Evolutionary conservation across 2,113 vertebrate genomes (phyloP).

Genomic region (Pluvialis apricaria): DNA sequence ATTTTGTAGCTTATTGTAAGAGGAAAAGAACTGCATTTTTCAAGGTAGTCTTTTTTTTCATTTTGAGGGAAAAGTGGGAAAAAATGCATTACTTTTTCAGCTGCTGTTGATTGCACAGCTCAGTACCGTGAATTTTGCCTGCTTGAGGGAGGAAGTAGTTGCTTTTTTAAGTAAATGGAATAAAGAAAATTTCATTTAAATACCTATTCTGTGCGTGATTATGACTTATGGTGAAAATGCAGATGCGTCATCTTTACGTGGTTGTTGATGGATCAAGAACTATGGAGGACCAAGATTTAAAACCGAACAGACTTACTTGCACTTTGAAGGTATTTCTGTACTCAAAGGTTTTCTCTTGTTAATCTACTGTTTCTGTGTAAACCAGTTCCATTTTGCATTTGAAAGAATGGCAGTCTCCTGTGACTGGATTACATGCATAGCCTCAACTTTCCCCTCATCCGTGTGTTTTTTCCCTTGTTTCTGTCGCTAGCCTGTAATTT

Average conservation of each 20-base stretch:
- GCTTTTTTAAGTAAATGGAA: neutral
- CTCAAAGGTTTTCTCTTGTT: neutral
- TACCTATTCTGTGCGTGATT: neutral
- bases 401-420: neutral
- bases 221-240: neutral
- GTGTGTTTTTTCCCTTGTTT: neutral
- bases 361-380: neutral
- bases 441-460: neutral
- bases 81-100: neutral
- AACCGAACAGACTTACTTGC: conserved; percentile 88
- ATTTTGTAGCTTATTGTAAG: neutral
- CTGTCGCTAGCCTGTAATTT: neutral
- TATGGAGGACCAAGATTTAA: conserved; percentile 98
- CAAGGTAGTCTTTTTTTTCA: accelerated
- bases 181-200: neutral
- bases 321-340: conserved; percentile 83
- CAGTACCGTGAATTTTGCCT: neutral
- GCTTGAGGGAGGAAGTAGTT: neutral
- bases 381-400: neutral
- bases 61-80: neutral
- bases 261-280: conserved; percentile 92
- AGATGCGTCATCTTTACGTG: conserved; percentile 97
- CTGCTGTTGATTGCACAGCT: neutral
- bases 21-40: neutral
- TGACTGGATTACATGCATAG: neutral